Evolutionary conservation across 2,888 invertebrate species (phyloP).

Genomic region (Stenurella melanura): DNA sequence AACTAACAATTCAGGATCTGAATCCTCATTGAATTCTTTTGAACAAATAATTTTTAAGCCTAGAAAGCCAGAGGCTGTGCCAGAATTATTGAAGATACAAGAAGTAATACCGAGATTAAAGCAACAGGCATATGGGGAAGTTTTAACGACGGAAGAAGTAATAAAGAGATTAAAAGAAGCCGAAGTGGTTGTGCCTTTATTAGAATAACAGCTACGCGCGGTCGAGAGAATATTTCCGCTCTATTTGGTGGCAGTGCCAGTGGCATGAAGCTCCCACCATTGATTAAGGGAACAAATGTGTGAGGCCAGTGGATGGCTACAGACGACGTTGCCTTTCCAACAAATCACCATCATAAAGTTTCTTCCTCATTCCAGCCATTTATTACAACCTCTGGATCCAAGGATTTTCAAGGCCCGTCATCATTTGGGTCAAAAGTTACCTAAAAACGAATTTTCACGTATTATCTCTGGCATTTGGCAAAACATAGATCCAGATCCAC

Average conservation of each 20-base stretch:
- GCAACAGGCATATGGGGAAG: too few relatives aligned
- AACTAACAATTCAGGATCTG: too few relatives aligned
- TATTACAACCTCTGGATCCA: background rate
- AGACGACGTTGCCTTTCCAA: constrained; percentile 55
- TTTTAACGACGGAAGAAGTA: too few relatives aligned
- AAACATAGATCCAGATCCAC: too few relatives aligned
- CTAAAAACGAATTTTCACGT: background rate
- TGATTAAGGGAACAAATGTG: constrained; percentile 67
- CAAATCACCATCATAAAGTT: background rate
- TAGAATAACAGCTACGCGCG: background rate
- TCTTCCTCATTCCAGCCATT: background rate
- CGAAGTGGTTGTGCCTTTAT: background rate
- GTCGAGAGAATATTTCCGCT: background rate
- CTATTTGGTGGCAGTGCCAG: constrained; percentile 43
- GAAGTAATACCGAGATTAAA: too few relatives aligned
- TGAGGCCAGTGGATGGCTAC: constrained; percentile 66
- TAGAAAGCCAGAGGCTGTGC: too few relatives aligned
- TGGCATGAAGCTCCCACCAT: constrained; percentile 64
- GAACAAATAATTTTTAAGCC: too few relatives aligned
- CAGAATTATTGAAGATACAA: too few relatives aligned
- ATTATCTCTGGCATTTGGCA: background rate
- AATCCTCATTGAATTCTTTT: too few relatives aligned
- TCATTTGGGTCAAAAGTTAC: background rate
- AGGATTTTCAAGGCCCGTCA: background rate
- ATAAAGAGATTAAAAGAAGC: too few relatives aligned